Evolutionary conservation across 37 sponge, comb jelly and placozoan genomes (phyloP).

Genomic region (Diacarnus erythraeanus): DNA sequence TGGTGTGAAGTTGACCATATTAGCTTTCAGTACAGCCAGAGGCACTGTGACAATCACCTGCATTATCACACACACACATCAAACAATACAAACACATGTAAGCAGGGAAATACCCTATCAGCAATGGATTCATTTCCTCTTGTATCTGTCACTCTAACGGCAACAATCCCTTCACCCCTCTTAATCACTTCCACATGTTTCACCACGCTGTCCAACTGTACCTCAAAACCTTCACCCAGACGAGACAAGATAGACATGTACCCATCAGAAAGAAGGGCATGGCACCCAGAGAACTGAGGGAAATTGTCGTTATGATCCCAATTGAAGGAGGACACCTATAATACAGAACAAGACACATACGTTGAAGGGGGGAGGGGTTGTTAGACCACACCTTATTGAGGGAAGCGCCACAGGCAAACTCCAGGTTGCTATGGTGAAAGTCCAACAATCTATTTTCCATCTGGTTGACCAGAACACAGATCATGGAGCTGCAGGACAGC

Average conservation of each 20-base stretch:
- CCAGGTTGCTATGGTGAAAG: constrained; percentile 87
- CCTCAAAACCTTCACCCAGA: constrained; percentile 51
- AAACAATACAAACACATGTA: background rate
- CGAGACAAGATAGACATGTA: constrained; percentile 37
- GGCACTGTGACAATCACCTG: constrained; percentile 91
- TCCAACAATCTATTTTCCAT: constrained; percentile 70
- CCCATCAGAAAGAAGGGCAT: constrained; percentile 75
- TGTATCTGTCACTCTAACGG: constrained; percentile 20
- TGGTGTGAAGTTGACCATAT: constrained; percentile 62
- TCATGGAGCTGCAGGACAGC: background rate
- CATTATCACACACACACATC: background rate
- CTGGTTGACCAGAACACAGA: constrained; percentile 23
- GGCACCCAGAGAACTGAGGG: constrained; percentile 85
- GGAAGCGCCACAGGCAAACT: constrained; percentile 90
- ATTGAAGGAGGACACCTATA: constrained; percentile 79
- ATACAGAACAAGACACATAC: background rate
- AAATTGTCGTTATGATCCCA: constrained; percentile 92
- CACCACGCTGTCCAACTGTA: constrained; percentile 57
- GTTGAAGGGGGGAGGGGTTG: background rate
- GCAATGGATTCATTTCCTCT: background rate
- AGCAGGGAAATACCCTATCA: constrained; percentile 16
- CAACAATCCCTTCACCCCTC: constrained; percentile 7
- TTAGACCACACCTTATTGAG: constrained; percentile 53
- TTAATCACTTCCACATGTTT: constrained; percentile 23
- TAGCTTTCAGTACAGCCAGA: constrained; percentile 67